Evolutionary conservation across 2,113 vertebrate species (phyloP).

Genomic region (Martes martes): DNA sequence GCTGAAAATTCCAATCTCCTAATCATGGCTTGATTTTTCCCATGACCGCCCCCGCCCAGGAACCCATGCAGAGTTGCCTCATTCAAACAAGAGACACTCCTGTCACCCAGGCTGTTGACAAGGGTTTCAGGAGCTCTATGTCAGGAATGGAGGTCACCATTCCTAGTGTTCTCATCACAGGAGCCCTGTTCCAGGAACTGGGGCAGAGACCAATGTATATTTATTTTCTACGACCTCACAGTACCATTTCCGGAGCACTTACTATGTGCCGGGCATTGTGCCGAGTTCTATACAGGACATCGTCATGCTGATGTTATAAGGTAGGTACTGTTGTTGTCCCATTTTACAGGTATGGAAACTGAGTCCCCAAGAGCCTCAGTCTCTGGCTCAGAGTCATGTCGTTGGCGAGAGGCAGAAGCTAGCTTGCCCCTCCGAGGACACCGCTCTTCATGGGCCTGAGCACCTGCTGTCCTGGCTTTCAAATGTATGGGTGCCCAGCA

Average conservation of each 20-base stretch:
- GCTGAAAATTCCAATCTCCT: no score
- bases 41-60: no score
- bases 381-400: not conserved
- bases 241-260: not conserved
- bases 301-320: not conserved
- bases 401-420: not conserved
- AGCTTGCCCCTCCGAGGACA: not conserved
- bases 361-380: not conserved
- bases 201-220: not conserved
- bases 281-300: no score
- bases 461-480: not conserved
- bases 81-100: not conserved
- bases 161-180: not conserved
- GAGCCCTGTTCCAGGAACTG: not conserved
- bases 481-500: no score
- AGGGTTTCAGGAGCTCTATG: not conserved
- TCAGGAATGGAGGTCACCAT: not conserved
- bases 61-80: no score
- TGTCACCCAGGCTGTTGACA: not conserved
- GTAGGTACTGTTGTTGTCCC: not conserved
- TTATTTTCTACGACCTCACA: not conserved
- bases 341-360: not conserved
- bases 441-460: fast-evolving
- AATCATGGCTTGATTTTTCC: no score
- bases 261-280: not conserved